These are phyloP conservation scores for Odiellus spinosus DNA, from an alignment of 2,888 invertebrate genomes.

Conservation along the genomic window DNA sequence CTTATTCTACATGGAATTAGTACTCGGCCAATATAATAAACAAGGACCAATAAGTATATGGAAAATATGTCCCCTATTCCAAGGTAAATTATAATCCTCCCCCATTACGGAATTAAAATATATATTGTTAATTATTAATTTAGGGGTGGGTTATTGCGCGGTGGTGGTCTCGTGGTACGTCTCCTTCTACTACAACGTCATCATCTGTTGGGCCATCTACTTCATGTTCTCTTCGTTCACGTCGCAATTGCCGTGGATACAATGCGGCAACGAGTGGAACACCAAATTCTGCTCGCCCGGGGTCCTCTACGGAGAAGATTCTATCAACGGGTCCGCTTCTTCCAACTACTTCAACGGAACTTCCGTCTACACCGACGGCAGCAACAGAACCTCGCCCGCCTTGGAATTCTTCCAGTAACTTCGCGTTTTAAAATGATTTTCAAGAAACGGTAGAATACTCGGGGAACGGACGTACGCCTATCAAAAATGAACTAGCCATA, in stretches of 20 bases:
- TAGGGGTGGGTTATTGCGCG: conserved; percentile 58
- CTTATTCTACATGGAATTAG: conserved; percentile 60
- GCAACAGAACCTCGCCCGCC: conserved; percentile 23
- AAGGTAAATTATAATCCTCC: conserved; percentile 40
- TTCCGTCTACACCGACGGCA: conserved; percentile 1
- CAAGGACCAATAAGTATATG: conserved; percentile 63
- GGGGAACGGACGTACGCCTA: too few species aligned
- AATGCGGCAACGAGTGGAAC: conserved; percentile 68
- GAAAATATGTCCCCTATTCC: conserved; percentile 65
- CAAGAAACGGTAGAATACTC: too few species aligned
- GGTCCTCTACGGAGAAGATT: conserved; percentile 3
- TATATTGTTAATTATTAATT: background rate
- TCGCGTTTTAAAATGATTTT: too few species aligned
- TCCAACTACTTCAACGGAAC: background rate
- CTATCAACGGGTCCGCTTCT: background rate
- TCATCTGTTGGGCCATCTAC: conserved; percentile 68
- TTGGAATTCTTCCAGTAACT: conserved; percentile 26
- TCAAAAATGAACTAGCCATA: too few species aligned
- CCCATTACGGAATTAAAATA: too few species aligned
- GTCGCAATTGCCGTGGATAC: conserved; percentile 58
- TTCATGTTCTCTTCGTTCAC: conserved; percentile 53
- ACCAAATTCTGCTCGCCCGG: conserved; percentile 33
- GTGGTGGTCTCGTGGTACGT: conserved; percentile 61
- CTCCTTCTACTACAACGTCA: conserved; percentile 68
- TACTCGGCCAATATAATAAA: conserved; percentile 56